Evolutionary conservation across 2,888 invertebrate species (phyloP), one percentile per base, ranked within the genome.

Genomic region (Desoria tigrina): DNA sequence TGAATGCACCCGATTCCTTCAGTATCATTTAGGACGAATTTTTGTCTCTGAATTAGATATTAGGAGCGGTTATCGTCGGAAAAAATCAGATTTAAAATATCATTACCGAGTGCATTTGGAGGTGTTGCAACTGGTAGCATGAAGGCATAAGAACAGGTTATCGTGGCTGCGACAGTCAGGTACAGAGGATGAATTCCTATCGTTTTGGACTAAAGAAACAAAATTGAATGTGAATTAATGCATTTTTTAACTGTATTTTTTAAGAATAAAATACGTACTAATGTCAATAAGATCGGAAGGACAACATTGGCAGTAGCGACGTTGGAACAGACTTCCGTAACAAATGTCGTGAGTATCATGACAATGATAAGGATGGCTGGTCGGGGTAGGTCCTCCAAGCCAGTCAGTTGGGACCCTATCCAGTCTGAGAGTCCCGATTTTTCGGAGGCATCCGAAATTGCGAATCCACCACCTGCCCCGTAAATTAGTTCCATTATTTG

Each of bases 51-150:
- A n/a, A n/a, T n/a, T n/a, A n/a, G n/a, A n/a, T n/a, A n/a, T n/a
- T n/a, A n/a, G n/a, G n/a, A n/a, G n/a, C n/a, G n/a, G n/a, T n/a
- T n/a, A n/a, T n/a, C n/a, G n/a, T n/a, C n/a, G n/a, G n/a, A n/a
- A n/a, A n/a, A n/a, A 32, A 32, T 32, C 32, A 32, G 32, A 11
- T 32, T 16, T 6, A 11, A 45, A 16, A 45, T 16, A 6, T 45
- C n/a, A 4, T 45, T 55, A 55, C 55, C 55, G 24, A 57, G 37
- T 7, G 57, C 57, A 27, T 58, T 58, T 24, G 58, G 58, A 6
- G 58, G 58, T 0, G 95, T 95, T 53, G 94, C 94, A n/a, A 95
- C 94, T 0, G 94, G 95, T 80, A 96, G 84, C 84, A 94, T 93
- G 84, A 94, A 92, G 16, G 91, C 93, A 83, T 92, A 93, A 61